These are phyloP conservation scores for Pteromalus puparum DNA, from an alignment of 1,140 invertebrate genomes.

Conservation along the genomic window DNA sequence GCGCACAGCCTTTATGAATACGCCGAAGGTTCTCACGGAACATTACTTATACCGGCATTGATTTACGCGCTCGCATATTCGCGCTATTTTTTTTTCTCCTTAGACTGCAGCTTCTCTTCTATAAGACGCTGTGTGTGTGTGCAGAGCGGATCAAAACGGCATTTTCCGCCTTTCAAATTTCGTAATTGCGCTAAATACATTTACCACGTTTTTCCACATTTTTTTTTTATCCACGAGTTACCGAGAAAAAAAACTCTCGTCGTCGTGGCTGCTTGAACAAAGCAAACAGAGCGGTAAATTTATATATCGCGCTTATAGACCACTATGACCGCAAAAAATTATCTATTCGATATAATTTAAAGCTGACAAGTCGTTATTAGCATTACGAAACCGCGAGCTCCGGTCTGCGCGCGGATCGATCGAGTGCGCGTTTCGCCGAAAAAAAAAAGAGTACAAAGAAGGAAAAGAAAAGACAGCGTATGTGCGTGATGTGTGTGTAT, in stretches of 20 bases:
- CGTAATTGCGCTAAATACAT: not conserved
- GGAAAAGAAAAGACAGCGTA: not conserved
- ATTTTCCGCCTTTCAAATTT: not conserved
- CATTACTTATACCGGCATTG: too few relatives aligned
- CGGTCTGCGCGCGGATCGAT: not conserved
- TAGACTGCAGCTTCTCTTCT: not conserved
- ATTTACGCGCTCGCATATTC: too few relatives aligned
- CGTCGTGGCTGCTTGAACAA: not conserved
- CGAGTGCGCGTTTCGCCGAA: not conserved
- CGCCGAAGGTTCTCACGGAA: not conserved
- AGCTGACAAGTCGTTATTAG: conserved; percentile 15
- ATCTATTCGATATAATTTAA: not conserved
- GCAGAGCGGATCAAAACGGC: not conserved
- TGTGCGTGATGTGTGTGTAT: not conserved
- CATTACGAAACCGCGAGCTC: not conserved
- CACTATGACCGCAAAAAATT: not conserved
- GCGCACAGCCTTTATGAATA: not conserved
- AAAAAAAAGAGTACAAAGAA: not conserved
- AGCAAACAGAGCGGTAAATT: conserved; percentile 31
- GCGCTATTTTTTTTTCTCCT: too few relatives aligned
- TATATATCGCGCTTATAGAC: not conserved
- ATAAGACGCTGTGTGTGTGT: too few relatives aligned
- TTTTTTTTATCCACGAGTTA: conserved; percentile 7
- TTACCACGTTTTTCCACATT: not conserved
- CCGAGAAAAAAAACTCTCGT: not conserved